These are phyloP conservation scores for Watsonalla binaria DNA, from an alignment of 2,888 invertebrate species.

Conservation along the genomic window DNA sequence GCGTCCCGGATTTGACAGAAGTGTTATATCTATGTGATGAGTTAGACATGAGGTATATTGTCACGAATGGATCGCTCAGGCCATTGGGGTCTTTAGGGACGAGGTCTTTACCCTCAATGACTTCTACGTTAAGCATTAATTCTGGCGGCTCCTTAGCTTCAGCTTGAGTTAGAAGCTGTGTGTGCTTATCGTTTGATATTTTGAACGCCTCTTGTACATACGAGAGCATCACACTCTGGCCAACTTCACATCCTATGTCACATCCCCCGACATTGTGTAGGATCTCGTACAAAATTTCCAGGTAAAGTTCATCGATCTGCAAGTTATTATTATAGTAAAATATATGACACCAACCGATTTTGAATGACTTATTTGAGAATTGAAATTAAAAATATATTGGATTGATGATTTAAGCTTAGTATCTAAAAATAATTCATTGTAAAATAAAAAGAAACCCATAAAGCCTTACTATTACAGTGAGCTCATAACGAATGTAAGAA, in stretches of 20 bases:
- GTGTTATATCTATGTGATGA: constrained; percentile 90
- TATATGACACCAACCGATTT: not conserved
- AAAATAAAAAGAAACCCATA: no score
- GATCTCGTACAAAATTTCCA: constrained; percentile 89
- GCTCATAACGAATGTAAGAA: no score
- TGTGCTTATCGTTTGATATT: constrained; percentile 87
- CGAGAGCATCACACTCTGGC: constrained; percentile 82
- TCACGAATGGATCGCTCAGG: constrained; percentile 98
- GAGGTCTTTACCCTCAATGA: constrained; percentile 91
- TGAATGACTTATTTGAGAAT: not conserved
- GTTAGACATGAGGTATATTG: constrained; percentile 89
- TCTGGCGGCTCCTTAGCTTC: constrained; percentile 90
- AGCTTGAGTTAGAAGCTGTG: constrained; percentile 83
- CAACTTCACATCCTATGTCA: constrained; percentile 84
- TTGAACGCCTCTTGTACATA: constrained; percentile 89
- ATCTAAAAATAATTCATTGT: no score
- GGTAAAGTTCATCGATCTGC: constrained; percentile 92
- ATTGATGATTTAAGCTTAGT: no score
- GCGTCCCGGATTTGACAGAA: constrained; percentile 92
- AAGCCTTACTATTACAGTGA: no score
- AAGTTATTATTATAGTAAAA: constrained; percentile 9
- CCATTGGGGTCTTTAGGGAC: constrained; percentile 93
- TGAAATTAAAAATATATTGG: no score
- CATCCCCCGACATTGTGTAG: constrained; percentile 91
- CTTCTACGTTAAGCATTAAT: constrained; percentile 89